Evolutionary conservation across 2,797 vertebrate species (phyloP).

Genomic region (Rachycentron canadum): DNA sequence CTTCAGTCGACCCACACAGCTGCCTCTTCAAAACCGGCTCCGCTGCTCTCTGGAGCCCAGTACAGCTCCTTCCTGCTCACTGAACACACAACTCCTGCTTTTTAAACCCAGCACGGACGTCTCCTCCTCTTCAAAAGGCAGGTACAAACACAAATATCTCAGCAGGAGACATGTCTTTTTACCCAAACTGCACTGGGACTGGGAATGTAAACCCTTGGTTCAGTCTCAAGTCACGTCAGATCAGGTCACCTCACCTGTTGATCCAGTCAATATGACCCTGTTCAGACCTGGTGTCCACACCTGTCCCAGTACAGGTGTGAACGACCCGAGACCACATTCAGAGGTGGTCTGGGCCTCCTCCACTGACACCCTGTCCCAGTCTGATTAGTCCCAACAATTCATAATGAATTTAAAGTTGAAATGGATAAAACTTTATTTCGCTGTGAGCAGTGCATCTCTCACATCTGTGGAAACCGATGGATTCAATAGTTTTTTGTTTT

Average conservation of each 20-base stretch:
- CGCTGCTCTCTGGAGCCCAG: background rate
- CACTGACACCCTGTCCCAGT: too few species aligned
- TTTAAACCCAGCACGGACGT: conserved; percentile 34
- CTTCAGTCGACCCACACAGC: conserved; percentile 36
- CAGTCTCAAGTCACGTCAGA: conserved; percentile 31
- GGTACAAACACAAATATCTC: conserved; percentile 51
- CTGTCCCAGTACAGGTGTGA: too few species aligned
- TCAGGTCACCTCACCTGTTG: conserved; percentile 32
- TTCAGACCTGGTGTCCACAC: too few species aligned
- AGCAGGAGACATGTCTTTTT: conserved; percentile 23
- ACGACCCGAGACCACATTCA: too few species aligned
- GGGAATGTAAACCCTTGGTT: conserved; percentile 66
- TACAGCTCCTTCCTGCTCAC: conserved; percentile 6
- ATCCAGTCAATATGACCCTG: background rate
- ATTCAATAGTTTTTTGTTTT: too few species aligned
- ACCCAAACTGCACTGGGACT: conserved; percentile 23
- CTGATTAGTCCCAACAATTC: too few species aligned
- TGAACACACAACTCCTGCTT: conserved; percentile 4
- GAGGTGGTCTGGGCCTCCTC: too few species aligned
- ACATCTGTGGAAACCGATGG: too few species aligned
- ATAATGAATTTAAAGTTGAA: too few species aligned
- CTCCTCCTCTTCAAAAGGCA: conserved; percentile 39
- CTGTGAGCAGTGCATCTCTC: too few species aligned
- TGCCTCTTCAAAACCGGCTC: background rate
- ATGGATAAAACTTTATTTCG: too few species aligned